Base-by-base conservation (phyloP, 2,797 vertebrate species). In the Chiloscyllium punctatum region DNA sequence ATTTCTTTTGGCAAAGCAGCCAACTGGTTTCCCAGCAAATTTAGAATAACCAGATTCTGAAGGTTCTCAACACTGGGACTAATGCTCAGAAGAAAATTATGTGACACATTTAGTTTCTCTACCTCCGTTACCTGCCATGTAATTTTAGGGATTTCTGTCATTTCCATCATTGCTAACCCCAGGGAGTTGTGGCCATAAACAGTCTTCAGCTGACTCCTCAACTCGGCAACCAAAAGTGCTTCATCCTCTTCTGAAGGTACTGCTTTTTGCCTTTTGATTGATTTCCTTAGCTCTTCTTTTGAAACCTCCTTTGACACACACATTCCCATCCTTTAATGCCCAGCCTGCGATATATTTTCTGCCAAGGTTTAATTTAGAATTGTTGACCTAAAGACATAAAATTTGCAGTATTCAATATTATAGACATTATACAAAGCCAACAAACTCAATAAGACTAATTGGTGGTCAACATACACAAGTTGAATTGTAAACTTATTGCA, bases 61-160 rank as follows among this genome's bases (percentile, higher is more conserved):
- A 99, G 97, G 96, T 96, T 97, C 5, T 97, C 97, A 96, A 99
- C 96, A 0, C 97, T 97, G 2, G 98, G 96, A 15, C 98, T 98
- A 90, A 99, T 97, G 6, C 94, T 37, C 71, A 96, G 97, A 95
- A 99, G 97, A n/a, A 97, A 97, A 96, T 99, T 99, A 69, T 98
- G 97, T 4, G 99, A 99, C 95, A 99, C 96, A 92, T 99, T 99
- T 96, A 99, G 97, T 96, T 99, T 99, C 97, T 99, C 98, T 94
- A 99, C 96, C 96, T 99, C 98, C 0, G 96, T 95, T 96, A 99
- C 96, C 96, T 98, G 98, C 98, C 98, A 99, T 95, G 99, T 95
- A 92, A 98, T 98, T 69, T 98, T 97, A 0, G 99, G 99, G 0
- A 97, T 71, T 18, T 98, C 98, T 51, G 97, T 97, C 97, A 99